A percentile compares a stretch with the other conserved stretches of the same genome.
Conservation (phyloP, 2,797 vertebrate species). For the Helostoma temminkii region DNA sequence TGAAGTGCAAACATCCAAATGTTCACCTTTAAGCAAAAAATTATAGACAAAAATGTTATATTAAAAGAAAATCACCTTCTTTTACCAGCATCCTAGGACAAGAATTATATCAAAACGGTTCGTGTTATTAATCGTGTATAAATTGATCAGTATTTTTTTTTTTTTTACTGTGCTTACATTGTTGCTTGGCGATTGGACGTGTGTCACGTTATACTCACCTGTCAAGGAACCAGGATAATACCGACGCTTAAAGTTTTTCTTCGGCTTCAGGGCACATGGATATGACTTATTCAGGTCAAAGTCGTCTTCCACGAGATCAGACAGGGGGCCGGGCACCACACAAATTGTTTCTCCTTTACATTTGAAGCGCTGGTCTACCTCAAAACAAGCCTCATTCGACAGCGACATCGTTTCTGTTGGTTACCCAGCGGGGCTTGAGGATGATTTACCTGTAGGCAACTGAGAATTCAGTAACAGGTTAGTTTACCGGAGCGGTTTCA, state of each 20-base stretch:
- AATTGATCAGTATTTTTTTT: too few relatives aligned
- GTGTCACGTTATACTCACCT: slow-evolving; percentile 70
- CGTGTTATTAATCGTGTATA: too few relatives aligned
- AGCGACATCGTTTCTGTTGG: slow-evolving; percentile 67
- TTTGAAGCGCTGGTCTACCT: slow-evolving; percentile 15
- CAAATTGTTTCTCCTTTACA: slow-evolving; percentile 70
- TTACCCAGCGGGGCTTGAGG: slow-evolving; percentile 21
- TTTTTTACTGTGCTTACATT: not conserved
- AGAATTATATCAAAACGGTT: too few relatives aligned
- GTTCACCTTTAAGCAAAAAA: slow-evolving; percentile 71
- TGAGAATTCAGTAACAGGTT: not conserved
- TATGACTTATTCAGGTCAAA: slow-evolving; percentile 81
- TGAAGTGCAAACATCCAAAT: slow-evolving; percentile 73
- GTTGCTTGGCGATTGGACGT: not conserved
- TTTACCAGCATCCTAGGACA: too few relatives aligned
- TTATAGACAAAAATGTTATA: not conserved
- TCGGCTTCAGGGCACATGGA: slow-evolving; percentile 73
- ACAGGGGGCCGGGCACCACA: slow-evolving; percentile 48
- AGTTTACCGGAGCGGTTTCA: not conserved
- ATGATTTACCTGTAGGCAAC: not conserved
- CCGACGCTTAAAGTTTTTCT: slow-evolving; percentile 74
- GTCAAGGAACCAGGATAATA: slow-evolving; percentile 70
- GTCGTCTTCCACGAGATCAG: slow-evolving; percentile 49
- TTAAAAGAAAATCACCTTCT: not conserved
- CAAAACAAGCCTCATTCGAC: slow-evolving; percentile 43